Evolutionary conservation across 2,113 vertebrate species (phyloP).

Genomic region (Gavia stellata): DNA sequence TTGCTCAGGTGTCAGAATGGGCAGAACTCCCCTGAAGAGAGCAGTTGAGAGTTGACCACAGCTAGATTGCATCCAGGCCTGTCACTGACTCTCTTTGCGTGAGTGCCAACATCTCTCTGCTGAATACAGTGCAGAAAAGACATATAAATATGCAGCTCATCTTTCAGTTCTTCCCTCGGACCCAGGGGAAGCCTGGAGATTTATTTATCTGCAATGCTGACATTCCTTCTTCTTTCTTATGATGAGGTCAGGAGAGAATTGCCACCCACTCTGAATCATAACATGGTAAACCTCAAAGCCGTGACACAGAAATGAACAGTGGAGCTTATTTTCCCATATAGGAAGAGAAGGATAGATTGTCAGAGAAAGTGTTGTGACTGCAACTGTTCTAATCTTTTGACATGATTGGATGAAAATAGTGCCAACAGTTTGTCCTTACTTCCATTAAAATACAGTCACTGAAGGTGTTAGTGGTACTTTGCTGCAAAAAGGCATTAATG

Average conservation of each 20-base stretch:
- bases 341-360: background rate
- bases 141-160: background rate
- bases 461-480: background rate
- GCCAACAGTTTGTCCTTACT: background rate
- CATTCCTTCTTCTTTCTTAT: background rate
- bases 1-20: background rate
- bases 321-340: background rate
- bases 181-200: background rate
- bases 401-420: background rate
- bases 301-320: background rate
- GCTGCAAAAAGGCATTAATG: background rate
- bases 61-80: background rate
- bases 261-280: background rate
- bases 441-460: background rate
- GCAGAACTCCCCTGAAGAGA: background rate
- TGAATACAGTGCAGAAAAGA: background rate
- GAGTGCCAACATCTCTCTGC: background rate
- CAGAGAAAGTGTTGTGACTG: background rate
- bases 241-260: background rate
- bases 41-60: background rate
- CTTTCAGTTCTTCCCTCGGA: background rate
- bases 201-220: background rate
- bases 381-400: background rate
- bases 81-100: accelerated
- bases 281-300: background rate